These are phyloP conservation scores for Crotalus tigris DNA, from an alignment of 2,113 vertebrate species.

Conservation along the genomic window DNA sequence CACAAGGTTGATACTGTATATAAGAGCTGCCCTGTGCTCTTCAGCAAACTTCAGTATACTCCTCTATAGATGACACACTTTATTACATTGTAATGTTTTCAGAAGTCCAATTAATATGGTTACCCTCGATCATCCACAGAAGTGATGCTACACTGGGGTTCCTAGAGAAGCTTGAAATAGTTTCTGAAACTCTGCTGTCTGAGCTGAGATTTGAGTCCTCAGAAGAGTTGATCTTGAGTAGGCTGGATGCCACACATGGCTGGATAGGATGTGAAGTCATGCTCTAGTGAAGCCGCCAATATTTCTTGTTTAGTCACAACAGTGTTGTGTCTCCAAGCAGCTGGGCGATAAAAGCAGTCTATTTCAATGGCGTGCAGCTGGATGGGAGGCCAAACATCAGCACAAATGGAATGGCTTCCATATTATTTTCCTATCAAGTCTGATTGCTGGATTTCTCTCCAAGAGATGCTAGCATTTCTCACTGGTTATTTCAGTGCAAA, in stretches of 20 bases:
- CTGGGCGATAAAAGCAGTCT: constrained; percentile 27
- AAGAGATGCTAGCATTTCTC: background rate
- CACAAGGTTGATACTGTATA: too few species aligned
- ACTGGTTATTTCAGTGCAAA: background rate
- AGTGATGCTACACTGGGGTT: constrained; percentile 34
- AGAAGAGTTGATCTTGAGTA: constrained; percentile 56
- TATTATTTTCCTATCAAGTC: background rate
- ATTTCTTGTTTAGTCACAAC: constrained; percentile 55
- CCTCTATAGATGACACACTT: background rate
- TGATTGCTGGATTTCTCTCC: background rate
- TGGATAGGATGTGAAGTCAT: constrained; percentile 73
- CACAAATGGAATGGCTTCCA: background rate
- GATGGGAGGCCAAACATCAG: background rate
- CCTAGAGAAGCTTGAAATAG: constrained; percentile 48
- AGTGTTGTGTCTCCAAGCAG: constrained; percentile 60
- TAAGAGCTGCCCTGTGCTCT: background rate
- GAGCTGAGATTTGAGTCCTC: constrained; percentile 44
- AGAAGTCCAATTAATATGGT: background rate
- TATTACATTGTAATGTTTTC: background rate
- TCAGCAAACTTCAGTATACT: background rate
- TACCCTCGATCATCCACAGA: background rate
- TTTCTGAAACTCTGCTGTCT: constrained; percentile 59
- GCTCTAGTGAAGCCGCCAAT: constrained; percentile 28
- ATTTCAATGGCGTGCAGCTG: background rate
- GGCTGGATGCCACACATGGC: constrained; percentile 66